Evolutionary conservation across 2,797 vertebrate genomes (phyloP), one percentile per base, ranked within the genome.

Genomic region (Poecilia wingei): DNA sequence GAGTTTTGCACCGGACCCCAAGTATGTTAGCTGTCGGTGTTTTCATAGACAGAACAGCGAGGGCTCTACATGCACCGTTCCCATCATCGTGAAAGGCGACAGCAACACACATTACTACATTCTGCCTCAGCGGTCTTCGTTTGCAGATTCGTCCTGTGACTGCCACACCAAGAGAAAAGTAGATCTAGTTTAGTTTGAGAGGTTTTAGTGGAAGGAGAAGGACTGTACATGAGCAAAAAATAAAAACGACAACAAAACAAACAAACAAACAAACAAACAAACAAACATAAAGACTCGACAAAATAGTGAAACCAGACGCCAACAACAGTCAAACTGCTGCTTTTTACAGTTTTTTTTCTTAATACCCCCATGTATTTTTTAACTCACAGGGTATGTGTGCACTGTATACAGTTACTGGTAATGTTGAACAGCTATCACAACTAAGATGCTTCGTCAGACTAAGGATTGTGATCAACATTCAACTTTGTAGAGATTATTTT

Each of bases 91-190:
- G 89, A 96, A 98, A 0, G 98, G 98, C 64, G 94, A 92, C 78
- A 99, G 98, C 92, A 94, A 92, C 36, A 99, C 98, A 0, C 98
- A 99, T 88, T 99, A 99, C 93, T 98, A 98, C 93, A 96, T 99
- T 72, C 92, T 99, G 57, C 97, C 98, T 2, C 95, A 98, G 89
- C 94, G 94, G 45, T 97, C 97, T 0, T 79, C 96, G 0, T 98
- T 97, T 79, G 87, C 97, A 93, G 96, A 97, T 94, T 96, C 92
- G 10, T 85, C 87, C 68, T 91, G 74, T 43, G 96, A 94, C 53
- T 93, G 90, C 91, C 95, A 93, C 43, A 86, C 86, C 78, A 96
- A 96, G 80, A 93, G 94, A 64, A 98, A 96, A 84, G 94, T 96
- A 79, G 97, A 98, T 0, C 94, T 97, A 82, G 97, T 98, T 80